Base-by-base conservation (phyloP, 92 coral and sea anemone species). In the Palythoa heliodiscus region DNA sequence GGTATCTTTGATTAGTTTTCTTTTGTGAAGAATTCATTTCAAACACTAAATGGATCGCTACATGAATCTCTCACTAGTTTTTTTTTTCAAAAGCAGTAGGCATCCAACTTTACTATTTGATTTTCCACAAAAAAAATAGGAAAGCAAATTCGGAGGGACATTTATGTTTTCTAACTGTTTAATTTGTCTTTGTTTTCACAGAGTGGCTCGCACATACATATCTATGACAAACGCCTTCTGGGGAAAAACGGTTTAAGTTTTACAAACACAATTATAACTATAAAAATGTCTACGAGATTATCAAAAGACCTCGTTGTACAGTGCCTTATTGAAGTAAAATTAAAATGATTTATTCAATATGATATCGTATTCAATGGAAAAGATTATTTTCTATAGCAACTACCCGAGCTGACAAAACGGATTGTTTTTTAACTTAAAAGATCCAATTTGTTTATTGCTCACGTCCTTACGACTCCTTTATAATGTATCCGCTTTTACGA, bases 371-470 rank as follows among this genome's bases (percentile, higher is more conserved):
- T 69, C 43, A 73, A 24, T 52, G 63, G n/a, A 19, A 25, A 17
- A 8, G 73, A 66, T 66, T 80, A 80, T 63, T 80, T 80, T 43
- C 74, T 70, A 80, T 80, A 80, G 74, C 84, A 66, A 64, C 74
- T 47, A n/a, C 14, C 17, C 73, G 11, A 22, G 22, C 47, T 43
- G 48, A 64, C 39, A 67, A 67, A 80, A 66, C 58, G 72, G 15
- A 43, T 77, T 55, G 82, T 77, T 2, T 57, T 23, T 77, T 17
- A 5, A 6, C 68, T 7, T 12, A 35, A 77, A 55, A 35, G 53
- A 77, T 57, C 47, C 40, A 40, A 55, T 52, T 66, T 48, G 24
- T 17, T 22, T 7, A 64, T 0, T 43, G 54, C 66, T 80, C 66
- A 64, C 16, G n/a, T 66, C 17, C 4, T 69, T 23, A 7, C 35